A percentile compares a stretch with the other conserved stretches of the same genome.
phyloP scores from a whole-genome alignment of 1,140 invertebrate species.

The Drosophila rufa region DNA sequence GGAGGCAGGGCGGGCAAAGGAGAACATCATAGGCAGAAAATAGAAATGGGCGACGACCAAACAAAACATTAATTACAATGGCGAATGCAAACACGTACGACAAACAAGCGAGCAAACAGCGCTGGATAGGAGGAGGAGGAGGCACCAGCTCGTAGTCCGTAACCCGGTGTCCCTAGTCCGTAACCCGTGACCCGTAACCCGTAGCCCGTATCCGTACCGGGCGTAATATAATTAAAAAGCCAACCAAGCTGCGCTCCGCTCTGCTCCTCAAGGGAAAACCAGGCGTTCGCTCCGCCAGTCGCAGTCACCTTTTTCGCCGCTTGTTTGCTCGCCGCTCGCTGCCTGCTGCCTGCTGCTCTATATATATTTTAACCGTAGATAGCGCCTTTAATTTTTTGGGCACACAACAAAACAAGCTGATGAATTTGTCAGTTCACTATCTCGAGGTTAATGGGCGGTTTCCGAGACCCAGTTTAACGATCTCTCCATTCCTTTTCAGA shows the following conservation, averaged over 20 bases:
- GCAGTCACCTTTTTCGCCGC: background rate
- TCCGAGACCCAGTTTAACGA: background rate
- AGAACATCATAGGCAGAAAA: conserved; percentile 19
- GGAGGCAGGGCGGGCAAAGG: background rate
- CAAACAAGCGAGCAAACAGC: conserved; percentile 33
- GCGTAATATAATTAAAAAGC: conserved; percentile 51
- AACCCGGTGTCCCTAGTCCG: background rate
- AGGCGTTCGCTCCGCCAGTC: background rate
- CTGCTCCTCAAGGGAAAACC: conserved; percentile 13
- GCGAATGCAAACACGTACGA: conserved; percentile 47
- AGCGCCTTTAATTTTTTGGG: conserved; percentile 3
- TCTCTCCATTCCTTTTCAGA: no score
- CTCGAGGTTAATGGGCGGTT: background rate
- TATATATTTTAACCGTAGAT: background rate
- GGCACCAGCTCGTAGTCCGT: background rate
- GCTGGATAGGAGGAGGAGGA: background rate
- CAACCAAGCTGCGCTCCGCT: conserved; percentile 3
- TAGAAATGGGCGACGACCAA: conserved; percentile 32
- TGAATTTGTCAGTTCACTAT: background rate
- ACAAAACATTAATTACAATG: conserved; percentile 77
- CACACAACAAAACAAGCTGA: background rate
- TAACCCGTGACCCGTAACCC: conserved; percentile 6
- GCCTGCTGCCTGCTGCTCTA: background rate
- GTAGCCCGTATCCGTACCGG: background rate
- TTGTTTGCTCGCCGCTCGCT: background rate